Base-by-base conservation (phyloP, 64 coral and sea anemone species). In the Montipora cactus region DNA sequence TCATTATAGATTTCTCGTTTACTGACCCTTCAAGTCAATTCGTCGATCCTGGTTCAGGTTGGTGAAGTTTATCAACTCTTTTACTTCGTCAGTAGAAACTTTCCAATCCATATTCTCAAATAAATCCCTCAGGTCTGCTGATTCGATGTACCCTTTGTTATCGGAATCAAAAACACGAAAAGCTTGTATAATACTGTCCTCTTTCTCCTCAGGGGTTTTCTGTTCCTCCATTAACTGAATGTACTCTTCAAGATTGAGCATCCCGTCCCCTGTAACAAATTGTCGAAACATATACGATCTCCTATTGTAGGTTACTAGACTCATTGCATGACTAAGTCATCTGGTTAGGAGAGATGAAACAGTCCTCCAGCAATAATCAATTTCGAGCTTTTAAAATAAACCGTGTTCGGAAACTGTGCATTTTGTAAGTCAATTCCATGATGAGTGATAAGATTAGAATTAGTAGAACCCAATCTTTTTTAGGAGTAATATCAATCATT, bases 161-260 rank as follows among this genome's bases (percentile, higher is more conserved):
- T 97, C 92, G 0, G 89, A 88, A 59, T 97, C 96, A 75, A 97
- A 97, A 79, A 97, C 96, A 10, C 87, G 76, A 74, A 97, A 97
- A 71, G 96, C 96, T 84, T 97, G 89, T 3, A 97, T 18, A 18
- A 97, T 74, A 14, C 95, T 93, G 74, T 92, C 89, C 78, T 95
- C 87, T 46, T 47, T 90, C 53, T 95, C 96, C 25, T 97, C 89
- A 11, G 93, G 93, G 10, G 87, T 97, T n/a, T 95, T 97, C 66
- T 97, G 89, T 37, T 94, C 47, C 49, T 94, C 89, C 96, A 97
- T 97, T 1, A 97, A 74, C 78, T 94, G 83, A 25, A 97, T 93
- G 46, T 92, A 97, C 80, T 97, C 96, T 47, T 47, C 70, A 51
- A 97, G 89, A 18, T 92, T 93, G 3, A 97, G 74, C 1, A 91